These are phyloP conservation scores for Aspiorhynchus laticeps DNA, from an alignment of 2,113 vertebrate species.

Conservation along the genomic window DNA sequence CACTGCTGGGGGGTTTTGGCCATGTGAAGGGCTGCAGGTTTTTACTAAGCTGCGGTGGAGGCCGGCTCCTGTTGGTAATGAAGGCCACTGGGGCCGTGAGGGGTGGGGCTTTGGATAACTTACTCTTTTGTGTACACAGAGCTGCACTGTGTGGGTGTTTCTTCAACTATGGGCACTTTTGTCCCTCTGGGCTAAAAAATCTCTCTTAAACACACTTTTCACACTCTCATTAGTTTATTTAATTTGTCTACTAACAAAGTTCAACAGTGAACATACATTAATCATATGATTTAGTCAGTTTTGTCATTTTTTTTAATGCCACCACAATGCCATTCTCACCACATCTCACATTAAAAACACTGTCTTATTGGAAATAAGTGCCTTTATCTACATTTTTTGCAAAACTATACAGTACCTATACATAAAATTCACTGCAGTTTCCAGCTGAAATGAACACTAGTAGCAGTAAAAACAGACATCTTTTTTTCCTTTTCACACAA, in stretches of 20 bases:
- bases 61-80: constrained; percentile 75
- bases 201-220: background rate
- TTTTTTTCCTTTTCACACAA: no score
- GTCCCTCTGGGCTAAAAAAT: background rate
- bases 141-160: constrained; percentile 70
- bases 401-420: no score
- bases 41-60: constrained; percentile 81
- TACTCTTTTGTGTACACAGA: constrained; percentile 87
- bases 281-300: background rate
- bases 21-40: constrained; percentile 59
- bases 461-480: no score
- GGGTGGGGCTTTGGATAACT: constrained; percentile 78
- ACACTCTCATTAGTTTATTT: background rate
- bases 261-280: background rate
- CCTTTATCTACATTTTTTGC: no score
- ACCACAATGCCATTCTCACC: background rate
- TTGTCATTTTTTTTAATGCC: background rate
- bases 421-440: no score
- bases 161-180: background rate
- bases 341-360: no score
- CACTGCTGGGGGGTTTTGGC: no score
- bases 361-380: no score
- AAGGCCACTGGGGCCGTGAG: constrained; percentile 59
- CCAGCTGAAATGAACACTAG: no score
- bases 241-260: background rate